A percentile compares a stretch with the other conserved stretches of the same genome.
These are phyloP conservation scores for Rostratula benghalensis DNA, from an alignment of 2,113 vertebrate genomes.

Conservation along the genomic window DNA sequence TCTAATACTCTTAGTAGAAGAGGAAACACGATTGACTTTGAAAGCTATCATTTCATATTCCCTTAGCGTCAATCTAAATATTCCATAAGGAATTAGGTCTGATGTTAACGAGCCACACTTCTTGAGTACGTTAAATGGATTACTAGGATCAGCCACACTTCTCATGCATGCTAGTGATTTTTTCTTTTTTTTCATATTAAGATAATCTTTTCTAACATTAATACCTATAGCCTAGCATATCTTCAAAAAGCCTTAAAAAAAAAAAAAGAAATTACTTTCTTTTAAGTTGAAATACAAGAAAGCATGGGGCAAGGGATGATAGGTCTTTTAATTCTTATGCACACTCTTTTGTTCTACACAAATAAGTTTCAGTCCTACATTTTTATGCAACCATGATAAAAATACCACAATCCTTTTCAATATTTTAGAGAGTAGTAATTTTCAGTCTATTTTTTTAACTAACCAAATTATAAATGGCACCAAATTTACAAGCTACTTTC, in stretches of 20 bases:
- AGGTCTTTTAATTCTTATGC: neutral
- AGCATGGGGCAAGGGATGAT: neutral
- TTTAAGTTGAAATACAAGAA: neutral
- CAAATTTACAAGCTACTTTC: neutral
- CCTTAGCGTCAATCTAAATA: neutral
- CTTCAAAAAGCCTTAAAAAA: neutral
- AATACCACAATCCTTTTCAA: neutral
- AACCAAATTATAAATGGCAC: neutral
- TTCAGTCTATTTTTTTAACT: neutral
- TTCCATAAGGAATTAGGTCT: neutral
- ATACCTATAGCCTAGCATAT: neutral
- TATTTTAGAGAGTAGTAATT: neutral
- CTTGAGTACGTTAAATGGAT: neutral
- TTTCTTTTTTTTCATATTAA: neutral
- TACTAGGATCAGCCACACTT: neutral
- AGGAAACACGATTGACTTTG: neutral
- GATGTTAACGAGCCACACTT: neutral
- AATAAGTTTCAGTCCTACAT: neutral
- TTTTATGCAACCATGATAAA: neutral
- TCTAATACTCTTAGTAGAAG: neutral
- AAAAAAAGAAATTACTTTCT: neutral
- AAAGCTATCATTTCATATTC: neutral
- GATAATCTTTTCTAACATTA: neutral
- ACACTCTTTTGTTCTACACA: neutral
- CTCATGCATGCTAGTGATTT: neutral